Conservation (phyloP, 2,797 vertebrate species). For the Chanos chanos region DNA sequence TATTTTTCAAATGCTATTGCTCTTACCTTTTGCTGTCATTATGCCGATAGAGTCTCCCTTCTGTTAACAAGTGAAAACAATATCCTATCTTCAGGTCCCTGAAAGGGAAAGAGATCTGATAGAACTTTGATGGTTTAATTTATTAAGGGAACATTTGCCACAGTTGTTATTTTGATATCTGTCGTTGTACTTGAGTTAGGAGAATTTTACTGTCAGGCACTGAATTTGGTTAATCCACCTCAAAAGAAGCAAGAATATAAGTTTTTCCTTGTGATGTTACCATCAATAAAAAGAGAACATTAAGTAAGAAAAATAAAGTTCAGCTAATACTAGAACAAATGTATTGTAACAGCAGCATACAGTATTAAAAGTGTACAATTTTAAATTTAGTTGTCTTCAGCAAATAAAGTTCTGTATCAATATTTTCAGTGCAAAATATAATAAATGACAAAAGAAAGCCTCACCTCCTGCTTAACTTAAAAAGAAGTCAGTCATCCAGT, state of each 20-base stretch:
- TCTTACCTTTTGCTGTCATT: conserved; percentile 26
- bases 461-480: conserved; percentile 36
- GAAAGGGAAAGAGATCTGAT: conserved; percentile 32
- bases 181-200: not conserved
- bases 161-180: conserved; percentile 6
- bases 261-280: conserved; percentile 4
- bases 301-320: not conserved
- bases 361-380: conserved; percentile 9
- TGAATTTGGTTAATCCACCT: conserved; percentile 6
- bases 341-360: not conserved
- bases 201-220: not conserved
- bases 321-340: no score
- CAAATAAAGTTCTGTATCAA: conserved; percentile 9
- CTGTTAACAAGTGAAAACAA: not conserved
- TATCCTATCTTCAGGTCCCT: conserved; percentile 2
- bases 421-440: conserved; percentile 19
- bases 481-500: conserved; percentile 16
- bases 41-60: not conserved
- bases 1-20: not conserved
- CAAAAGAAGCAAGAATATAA: not conserved
- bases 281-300: conserved; percentile 8
- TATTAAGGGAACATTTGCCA: not conserved
- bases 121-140: conserved; percentile 17
- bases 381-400: no score
- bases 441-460: conserved; percentile 18